Percentiles rank a stretch among this genome's conserved stretches.
Evolutionary conservation across 2,888 invertebrate species (phyloP).

Genomic region (Loripinus fragilis): DNA sequence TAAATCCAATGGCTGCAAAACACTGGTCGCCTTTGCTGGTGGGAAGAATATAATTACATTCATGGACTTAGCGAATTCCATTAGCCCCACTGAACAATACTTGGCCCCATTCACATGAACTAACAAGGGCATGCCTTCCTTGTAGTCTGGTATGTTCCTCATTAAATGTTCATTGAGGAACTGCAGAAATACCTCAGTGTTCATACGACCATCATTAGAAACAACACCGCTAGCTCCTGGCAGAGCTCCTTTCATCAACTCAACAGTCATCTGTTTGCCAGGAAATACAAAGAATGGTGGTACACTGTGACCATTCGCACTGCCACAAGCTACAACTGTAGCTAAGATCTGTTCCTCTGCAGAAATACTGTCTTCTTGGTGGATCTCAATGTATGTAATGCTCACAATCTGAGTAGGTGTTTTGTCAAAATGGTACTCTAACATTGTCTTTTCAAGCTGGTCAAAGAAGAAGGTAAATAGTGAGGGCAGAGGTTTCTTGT

Average conservation of each 20-base stretch:
- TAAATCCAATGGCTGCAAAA: slow-evolving; percentile 1
- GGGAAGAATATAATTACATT: slow-evolving; percentile 1
- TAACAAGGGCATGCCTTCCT: not conserved
- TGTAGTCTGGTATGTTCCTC: slow-evolving; percentile 9
- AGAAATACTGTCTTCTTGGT: not conserved
- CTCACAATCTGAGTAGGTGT: not conserved
- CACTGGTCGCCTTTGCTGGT: slow-evolving; percentile 8
- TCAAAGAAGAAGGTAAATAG: slow-evolving; percentile 7
- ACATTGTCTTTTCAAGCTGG: slow-evolving; percentile 1
- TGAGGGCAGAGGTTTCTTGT: slow-evolving; percentile 5
- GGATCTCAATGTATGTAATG: slow-evolving; percentile 6
- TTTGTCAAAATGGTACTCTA: slow-evolving; percentile 1
- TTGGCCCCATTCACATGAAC: slow-evolving; percentile 9
- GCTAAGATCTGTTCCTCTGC: slow-evolving; percentile 7
- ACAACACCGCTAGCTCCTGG: slow-evolving; percentile 1
- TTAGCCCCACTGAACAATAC: slow-evolving; percentile 8
- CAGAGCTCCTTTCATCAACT: not conserved
- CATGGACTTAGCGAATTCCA: not conserved
- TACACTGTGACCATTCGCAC: not conserved
- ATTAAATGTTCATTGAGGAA: slow-evolving; percentile 3
- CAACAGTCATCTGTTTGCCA: not conserved
- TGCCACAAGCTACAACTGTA: not conserved
- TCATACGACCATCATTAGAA: not conserved
- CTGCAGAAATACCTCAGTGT: not conserved
- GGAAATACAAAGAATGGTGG: slow-evolving; percentile 13